These are phyloP conservation scores for Marasmarcha lunaedactyla DNA, from an alignment of 2,888 invertebrate species.

Conservation along the genomic window DNA sequence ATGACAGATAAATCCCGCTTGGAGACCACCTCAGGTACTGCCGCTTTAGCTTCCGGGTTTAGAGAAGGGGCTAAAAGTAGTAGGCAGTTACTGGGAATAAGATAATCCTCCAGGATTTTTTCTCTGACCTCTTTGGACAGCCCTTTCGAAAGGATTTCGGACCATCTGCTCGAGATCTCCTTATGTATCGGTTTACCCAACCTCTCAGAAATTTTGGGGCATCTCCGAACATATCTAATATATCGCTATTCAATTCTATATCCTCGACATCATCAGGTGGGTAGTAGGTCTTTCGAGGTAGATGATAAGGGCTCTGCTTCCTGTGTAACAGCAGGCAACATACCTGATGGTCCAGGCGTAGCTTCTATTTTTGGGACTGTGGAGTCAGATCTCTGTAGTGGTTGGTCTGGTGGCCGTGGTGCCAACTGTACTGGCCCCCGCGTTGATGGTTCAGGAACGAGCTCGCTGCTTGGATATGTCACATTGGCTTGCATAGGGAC, in stretches of 20 bases:
- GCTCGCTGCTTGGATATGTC: no score
- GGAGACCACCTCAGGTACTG: slow-evolving; percentile 2
- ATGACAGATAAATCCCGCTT: slow-evolving; percentile 5
- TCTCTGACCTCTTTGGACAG: slow-evolving; percentile 7
- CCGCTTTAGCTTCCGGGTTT: slow-evolving; percentile 9
- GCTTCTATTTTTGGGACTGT: no score
- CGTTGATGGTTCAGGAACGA: no score
- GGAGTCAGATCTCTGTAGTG: no score
- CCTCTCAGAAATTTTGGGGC: slow-evolving; percentile 3
- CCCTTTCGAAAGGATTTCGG: slow-evolving; percentile 5
- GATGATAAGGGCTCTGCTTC: no score
- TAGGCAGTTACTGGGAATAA: slow-evolving; percentile 8
- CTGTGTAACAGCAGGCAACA: no score
- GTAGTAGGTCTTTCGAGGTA: no score
- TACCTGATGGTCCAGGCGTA: no score
- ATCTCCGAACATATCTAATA: slow-evolving; percentile 4
- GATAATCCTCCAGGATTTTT: slow-evolving; percentile 3
- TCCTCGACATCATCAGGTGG: not conserved
- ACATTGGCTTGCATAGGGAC: no score
- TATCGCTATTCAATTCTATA: slow-evolving; percentile 1
- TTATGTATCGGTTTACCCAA: slow-evolving; percentile 5
- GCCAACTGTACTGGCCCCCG: no score
- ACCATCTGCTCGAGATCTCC: slow-evolving; percentile 7
- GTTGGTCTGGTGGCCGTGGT: no score
- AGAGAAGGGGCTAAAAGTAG: slow-evolving; percentile 6